phyloP scores from a whole-genome alignment of 2,797 vertebrate species.

The Acomys russatus region DNA sequence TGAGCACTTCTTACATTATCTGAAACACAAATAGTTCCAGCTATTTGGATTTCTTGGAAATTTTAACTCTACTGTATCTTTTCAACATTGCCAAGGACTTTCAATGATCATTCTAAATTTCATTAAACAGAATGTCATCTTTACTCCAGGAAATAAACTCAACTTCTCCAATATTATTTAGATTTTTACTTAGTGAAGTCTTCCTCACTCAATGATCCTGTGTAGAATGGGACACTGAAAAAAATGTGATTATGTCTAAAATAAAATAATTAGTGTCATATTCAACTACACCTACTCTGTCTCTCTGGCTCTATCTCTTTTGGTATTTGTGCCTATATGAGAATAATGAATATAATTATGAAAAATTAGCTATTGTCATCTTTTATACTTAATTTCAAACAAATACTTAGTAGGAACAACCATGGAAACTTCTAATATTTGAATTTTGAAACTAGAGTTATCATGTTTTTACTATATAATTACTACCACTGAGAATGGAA shows the following conservation, averaged over 20 bases:
- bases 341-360: not conserved
- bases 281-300: not conserved
- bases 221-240: not conserved
- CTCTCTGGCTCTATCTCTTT: not conserved
- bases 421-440: slow-evolving; percentile 13
- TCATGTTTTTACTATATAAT: slow-evolving; percentile 47
- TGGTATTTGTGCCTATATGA: not conserved
- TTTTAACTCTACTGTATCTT: not conserved
- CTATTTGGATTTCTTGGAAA: not conserved
- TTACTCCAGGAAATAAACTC: not conserved
- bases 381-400: slow-evolving; percentile 36
- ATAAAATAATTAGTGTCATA: not conserved
- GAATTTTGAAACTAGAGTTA: slow-evolving; percentile 48
- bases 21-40: not conserved
- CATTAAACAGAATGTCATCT: not conserved
- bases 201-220: not conserved
- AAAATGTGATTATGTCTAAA: not conserved
- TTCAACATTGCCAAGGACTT: not conserved
- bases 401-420: slow-evolving; percentile 17
- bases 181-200: not conserved
- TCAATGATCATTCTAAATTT: not conserved
- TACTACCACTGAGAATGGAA: slow-evolving; percentile 47
- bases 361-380: not conserved
- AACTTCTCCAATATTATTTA: not conserved
- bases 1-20: not conserved